Conservation (phyloP, 2,113 vertebrate species). For the Lipophrys pholis region DNA sequence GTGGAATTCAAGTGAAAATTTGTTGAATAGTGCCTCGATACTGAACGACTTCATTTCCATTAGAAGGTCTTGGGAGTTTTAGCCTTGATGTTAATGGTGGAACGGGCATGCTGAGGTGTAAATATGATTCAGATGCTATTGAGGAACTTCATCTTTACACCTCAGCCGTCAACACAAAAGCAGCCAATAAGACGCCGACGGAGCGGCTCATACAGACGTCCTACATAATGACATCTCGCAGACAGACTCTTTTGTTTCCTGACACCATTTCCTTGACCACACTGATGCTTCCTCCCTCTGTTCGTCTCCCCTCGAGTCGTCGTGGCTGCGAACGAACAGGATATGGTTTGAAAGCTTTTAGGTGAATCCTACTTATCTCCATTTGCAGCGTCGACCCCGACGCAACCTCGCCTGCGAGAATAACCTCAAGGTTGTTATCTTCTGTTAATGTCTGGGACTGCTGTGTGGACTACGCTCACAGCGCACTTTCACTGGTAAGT, state of each 20-base stretch:
- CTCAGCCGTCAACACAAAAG: no score
- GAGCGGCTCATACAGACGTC: constrained; percentile 8
- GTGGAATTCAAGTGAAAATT: no score
- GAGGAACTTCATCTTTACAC: no score
- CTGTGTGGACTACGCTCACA: constrained; percentile 14
- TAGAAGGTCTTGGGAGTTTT: no score
- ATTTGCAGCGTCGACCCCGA: constrained; percentile 23
- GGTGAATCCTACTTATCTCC: constrained; percentile 36
- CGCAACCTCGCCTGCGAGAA: constrained; percentile 15
- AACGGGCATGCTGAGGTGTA: no score
- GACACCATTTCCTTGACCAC: background rate
- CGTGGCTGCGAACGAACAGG: constrained; percentile 23
- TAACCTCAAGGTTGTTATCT: constrained; percentile 32
- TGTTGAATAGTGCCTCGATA: no score
- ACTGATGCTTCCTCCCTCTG: constrained; percentile 3
- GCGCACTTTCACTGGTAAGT: constrained; percentile 33
- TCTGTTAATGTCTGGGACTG: constrained; percentile 31
- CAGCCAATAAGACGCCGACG: no score
- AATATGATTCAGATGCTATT: no score
- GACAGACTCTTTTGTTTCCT: background rate
- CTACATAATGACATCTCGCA: constrained; percentile 8
- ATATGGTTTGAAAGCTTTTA: constrained; percentile 36
- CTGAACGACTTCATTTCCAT: no score
- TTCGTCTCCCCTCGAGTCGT: constrained; percentile 15
- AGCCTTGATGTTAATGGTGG: no score